These are phyloP conservation scores for Hystrix cristata DNA, from an alignment of 2,113 vertebrate species.

Conservation along the genomic window DNA sequence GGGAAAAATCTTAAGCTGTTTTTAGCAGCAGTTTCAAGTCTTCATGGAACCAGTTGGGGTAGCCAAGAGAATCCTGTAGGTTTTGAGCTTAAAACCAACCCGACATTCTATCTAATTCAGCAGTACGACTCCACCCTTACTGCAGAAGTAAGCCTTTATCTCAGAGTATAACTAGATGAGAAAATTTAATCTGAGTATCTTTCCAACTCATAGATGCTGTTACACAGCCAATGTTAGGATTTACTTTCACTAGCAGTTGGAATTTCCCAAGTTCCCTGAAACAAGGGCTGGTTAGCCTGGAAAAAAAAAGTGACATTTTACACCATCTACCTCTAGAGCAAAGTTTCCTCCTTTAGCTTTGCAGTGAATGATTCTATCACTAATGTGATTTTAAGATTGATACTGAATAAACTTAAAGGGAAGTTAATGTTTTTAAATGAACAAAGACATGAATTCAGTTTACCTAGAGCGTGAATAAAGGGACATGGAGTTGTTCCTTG, in stretches of 20 bases:
- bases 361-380: neutral
- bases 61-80: conserved; percentile 49
- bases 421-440: neutral
- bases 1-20: neutral
- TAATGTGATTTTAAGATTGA: neutral
- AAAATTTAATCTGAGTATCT: conserved; percentile 60
- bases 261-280: conserved; percentile 12
- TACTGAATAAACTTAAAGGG: neutral
- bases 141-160: conserved; percentile 24
- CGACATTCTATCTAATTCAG: conserved; percentile 56
- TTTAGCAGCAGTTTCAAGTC: conserved; percentile 54
- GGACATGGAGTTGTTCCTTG: neutral
- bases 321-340: neutral
- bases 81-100: conserved; percentile 68
- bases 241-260: conserved; percentile 26
- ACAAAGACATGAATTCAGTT: neutral
- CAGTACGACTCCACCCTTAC: neutral
- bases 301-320: neutral
- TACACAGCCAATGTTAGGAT: conserved; percentile 7
- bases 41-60: conserved; percentile 37
- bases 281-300: neutral
- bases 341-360: conserved; percentile 9
- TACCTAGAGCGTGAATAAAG: neutral
- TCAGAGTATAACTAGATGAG: conserved; percentile 47
- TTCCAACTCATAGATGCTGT: conserved; percentile 21